Percentiles rank a stretch among this genome's conserved stretches.
Evolutionary conservation across 2,113 vertebrate genomes (phyloP).

Genomic region (Zosterops pallidus): DNA sequence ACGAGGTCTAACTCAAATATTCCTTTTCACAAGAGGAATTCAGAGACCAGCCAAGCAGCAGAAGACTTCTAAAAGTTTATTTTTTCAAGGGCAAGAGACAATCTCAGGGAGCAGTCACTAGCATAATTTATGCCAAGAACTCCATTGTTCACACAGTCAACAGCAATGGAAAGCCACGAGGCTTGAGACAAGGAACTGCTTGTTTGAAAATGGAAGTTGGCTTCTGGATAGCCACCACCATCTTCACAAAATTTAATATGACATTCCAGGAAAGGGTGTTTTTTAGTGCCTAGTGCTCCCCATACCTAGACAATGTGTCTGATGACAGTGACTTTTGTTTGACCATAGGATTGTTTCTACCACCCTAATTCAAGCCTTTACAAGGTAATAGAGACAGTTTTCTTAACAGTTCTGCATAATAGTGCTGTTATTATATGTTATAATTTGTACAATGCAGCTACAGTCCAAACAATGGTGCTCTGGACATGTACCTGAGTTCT

Average conservation of each 20-base stretch:
- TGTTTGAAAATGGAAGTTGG: not conserved
- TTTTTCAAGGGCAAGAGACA: not conserved
- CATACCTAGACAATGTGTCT: not conserved
- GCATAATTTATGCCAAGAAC: not conserved
- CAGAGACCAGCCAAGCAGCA: not conserved
- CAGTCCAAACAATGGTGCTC: not conserved
- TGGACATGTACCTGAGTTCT: not conserved
- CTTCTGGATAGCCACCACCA: not conserved
- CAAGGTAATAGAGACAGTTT: not conserved
- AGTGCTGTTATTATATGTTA: not conserved
- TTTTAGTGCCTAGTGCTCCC: not conserved
- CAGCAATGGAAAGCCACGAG: not conserved
- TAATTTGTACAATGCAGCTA: not conserved
- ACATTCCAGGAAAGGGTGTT: not conserved
- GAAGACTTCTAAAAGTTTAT: not conserved
- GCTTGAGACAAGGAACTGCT: not conserved
- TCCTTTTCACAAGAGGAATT: not conserved
- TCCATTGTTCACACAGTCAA: not conserved
- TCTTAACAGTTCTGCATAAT: not conserved
- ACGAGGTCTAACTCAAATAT: accelerated
- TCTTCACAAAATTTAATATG: not conserved
- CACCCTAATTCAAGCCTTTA: not conserved
- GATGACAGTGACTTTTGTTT: not conserved
- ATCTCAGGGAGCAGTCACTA: not conserved
- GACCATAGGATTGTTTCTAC: not conserved